Conservation (phyloP, 1,140 invertebrate species). For the Trinorchestia longiramus region DNA sequence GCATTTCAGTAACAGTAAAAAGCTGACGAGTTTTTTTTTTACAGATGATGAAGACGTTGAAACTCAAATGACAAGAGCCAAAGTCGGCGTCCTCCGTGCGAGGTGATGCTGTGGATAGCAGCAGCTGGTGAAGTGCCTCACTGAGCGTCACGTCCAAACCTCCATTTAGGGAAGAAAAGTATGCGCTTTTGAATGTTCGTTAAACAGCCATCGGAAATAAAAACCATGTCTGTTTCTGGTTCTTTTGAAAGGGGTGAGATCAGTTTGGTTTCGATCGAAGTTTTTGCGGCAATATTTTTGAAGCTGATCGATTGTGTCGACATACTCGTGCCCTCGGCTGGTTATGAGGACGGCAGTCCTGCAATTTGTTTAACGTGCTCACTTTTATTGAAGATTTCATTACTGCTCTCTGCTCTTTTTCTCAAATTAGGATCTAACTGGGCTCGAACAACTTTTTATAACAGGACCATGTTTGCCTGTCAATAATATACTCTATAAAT, state of each 20-base stretch:
- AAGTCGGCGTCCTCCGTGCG: not conserved
- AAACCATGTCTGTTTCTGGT: no score
- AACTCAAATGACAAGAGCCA: conserved; percentile 15
- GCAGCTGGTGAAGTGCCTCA: not conserved
- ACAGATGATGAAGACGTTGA: conserved; percentile 47
- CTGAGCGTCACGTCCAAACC: not conserved
- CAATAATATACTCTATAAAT: not conserved
- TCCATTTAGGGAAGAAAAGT: not conserved
- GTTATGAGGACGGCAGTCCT: not conserved
- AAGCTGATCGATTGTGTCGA: not conserved
- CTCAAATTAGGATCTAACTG: not conserved
- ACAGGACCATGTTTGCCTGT: not conserved
- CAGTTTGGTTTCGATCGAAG: no score
- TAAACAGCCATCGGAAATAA: no score
- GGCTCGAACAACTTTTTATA: not conserved
- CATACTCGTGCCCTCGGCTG: not conserved
- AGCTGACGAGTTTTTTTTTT: not conserved
- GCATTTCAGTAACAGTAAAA: not conserved
- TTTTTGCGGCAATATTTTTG: not conserved
- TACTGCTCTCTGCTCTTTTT: not conserved
- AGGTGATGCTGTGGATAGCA: not conserved
- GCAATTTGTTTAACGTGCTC: not conserved
- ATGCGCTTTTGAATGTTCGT: not conserved
- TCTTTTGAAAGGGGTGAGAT: no score
- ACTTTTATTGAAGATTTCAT: not conserved